Base-by-base conservation (phyloP, 2,113 vertebrate genomes). In the Hypomesus transpacificus region DNA sequence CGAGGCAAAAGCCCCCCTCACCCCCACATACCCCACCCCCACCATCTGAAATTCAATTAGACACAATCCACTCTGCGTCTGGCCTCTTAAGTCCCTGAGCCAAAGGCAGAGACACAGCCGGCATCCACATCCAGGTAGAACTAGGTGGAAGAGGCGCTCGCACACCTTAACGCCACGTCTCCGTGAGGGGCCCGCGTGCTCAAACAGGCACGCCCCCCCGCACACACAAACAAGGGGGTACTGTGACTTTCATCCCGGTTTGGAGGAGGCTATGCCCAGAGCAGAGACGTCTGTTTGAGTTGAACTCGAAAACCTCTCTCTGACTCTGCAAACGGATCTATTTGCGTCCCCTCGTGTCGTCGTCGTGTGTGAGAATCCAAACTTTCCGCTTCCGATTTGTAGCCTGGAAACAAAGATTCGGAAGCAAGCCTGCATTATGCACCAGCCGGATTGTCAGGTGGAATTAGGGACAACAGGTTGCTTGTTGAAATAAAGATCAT, bases 381-480 rank as follows among this genome's bases (percentile, higher is more conserved):
- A 63, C 62, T 62, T 74, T 39, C 51, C 64, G 59, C 16, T 5
- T 57, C 3, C 80, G 82, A 71, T 86, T 82, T 76, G 73, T 70
- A 70, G 68, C 60, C 58, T 7, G 16, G 64, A 57, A n/a, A 52
- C 53, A 2, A 46, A 70, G 60, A 50, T 63, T 59, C 26, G 54
- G 76, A 54, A 8, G 31, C 54, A 60, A 60, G 31, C 13, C 66
- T 84, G 60, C 79, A 85, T 85, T 73, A 81, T 83, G 76, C 71
- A 86, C 60, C 73, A 76, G 78, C 69, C 39, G 80, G 73, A 75
- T 81, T 87, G 85, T 87, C 84, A 71, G 73, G 75, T 87, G 70
- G 72, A 86, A 82, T 88, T 87, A 85, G 78, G 73, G 76, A 85
- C 74, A 85, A 70, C 68, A 59, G 56, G 58, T 71, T 3, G 31